Percentiles rank a stretch among this genome's conserved stretches.
Evolutionary conservation across 2,797 vertebrate genomes (phyloP).

Genomic region (Sebastiscus albofasciatus): DNA sequence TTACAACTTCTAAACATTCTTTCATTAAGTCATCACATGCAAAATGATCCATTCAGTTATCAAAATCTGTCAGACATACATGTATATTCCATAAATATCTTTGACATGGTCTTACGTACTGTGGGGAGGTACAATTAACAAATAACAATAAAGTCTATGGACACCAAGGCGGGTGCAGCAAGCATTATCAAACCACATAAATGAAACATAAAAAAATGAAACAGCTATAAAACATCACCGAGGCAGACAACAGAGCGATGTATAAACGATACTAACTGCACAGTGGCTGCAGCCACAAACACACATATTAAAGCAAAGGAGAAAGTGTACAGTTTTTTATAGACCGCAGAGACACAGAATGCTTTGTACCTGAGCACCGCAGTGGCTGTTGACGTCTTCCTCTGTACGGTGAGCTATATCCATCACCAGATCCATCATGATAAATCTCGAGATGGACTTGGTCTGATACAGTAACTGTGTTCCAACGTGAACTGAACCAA

Average conservation of each 20-base stretch:
- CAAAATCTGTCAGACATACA: too few relatives aligned
- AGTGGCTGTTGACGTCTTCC: not conserved
- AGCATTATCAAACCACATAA: not conserved
- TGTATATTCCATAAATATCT: too few relatives aligned
- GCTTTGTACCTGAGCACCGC: not conserved
- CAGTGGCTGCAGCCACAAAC: not conserved
- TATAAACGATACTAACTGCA: not conserved
- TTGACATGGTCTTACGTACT: too few relatives aligned
- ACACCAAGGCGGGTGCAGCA: not conserved
- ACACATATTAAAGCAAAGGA: not conserved
- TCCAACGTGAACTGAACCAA: not conserved
- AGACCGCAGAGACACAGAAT: not conserved
- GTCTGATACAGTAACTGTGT: not conserved
- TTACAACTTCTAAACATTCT: too few relatives aligned
- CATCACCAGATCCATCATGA: not conserved
- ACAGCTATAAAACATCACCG: not conserved
- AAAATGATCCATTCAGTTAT: too few relatives aligned
- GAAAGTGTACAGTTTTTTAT: not conserved
- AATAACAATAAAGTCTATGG: not conserved
- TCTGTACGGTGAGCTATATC: not conserved
- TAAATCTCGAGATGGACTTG: not conserved
- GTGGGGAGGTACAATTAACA: not conserved
- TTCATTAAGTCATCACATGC: too few relatives aligned
- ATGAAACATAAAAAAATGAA: not conserved
- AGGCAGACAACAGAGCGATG: not conserved